phyloP scores from a whole-genome alignment of 2,113 vertebrate genomes.

The Colaptes auratus region DNA sequence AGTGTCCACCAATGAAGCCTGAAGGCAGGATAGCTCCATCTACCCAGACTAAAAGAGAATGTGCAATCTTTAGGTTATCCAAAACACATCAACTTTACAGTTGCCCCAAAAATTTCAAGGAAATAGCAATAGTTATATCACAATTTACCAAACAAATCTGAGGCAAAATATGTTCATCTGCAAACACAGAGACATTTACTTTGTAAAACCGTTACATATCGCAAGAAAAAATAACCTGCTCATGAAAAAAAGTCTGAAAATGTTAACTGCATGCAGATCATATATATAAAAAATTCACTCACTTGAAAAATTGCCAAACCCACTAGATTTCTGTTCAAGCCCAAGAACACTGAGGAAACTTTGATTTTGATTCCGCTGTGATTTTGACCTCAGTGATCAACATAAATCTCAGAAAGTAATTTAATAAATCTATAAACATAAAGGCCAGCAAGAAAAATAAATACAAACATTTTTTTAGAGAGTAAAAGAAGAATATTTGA shows the following conservation, averaged over 20 bases:
- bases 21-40: background rate
- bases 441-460: background rate
- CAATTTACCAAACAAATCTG: background rate
- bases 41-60: background rate
- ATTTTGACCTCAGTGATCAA: background rate
- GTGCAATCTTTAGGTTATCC: background rate
- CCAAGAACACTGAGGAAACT: background rate
- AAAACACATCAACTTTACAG: background rate
- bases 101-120: background rate
- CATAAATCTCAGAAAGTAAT: background rate
- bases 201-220: background rate
- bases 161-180: conserved; percentile 23
- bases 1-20: background rate
- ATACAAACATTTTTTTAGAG: no score
- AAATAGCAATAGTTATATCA: conserved; percentile 27
- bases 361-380: background rate
- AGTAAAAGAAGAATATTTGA: background rate
- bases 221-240: background rate
- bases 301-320: background rate
- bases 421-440: background rate
- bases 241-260: background rate
- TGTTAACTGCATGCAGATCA: background rate
- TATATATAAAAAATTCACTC: background rate
- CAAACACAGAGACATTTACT: background rate
- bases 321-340: background rate